Percentiles rank a stretch among this genome's conserved stretches.
Conservation (phyloP, 1,140 invertebrate species). For the Zaprionus lachaisei region DNA sequence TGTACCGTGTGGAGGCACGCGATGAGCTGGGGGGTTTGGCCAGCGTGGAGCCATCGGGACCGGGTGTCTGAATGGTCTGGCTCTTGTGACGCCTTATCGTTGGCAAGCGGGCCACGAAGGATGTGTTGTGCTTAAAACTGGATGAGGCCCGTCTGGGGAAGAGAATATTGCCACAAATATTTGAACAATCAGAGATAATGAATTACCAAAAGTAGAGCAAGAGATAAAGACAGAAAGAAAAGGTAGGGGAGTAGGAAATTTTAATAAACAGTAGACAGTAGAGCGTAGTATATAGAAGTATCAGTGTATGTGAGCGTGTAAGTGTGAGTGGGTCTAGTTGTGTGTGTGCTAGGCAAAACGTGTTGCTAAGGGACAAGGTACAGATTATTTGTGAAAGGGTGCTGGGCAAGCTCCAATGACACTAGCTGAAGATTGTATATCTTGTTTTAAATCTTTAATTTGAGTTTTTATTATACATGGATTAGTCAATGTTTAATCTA, state of each 20-base stretch:
- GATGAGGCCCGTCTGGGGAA: constrained; percentile 87
- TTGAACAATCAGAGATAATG: constrained; percentile 21
- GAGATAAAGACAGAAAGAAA: constrained; percentile 7
- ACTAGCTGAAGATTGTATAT: constrained; percentile 20
- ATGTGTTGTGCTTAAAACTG: constrained; percentile 96
- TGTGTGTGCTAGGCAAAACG: constrained; percentile 4
- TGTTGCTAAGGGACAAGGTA: constrained; percentile 6
- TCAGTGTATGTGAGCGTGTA: constrained; percentile 13
- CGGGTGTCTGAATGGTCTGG: constrained; percentile 89
- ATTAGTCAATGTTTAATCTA: neutral
- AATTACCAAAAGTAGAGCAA: neutral
- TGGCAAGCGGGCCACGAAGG: constrained; percentile 94
- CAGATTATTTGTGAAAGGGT: constrained; percentile 13
- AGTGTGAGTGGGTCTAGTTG: constrained; percentile 13
- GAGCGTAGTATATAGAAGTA: constrained; percentile 27
- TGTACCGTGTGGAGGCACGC: constrained; percentile 84
- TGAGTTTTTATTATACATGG: neutral
- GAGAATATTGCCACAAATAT: constrained; percentile 17
- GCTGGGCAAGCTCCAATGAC: constrained; percentile 30
- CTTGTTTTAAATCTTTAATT: neutral
- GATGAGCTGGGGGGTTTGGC: constrained; percentile 84
- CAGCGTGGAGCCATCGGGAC: constrained; percentile 63
- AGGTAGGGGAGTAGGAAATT: constrained; percentile 2
- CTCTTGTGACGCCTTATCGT: constrained; percentile 93
- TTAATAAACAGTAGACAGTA: constrained; percentile 30